Base-by-base conservation (phyloP, 2,113 vertebrate genomes). In the Barbus barbus region DNA sequence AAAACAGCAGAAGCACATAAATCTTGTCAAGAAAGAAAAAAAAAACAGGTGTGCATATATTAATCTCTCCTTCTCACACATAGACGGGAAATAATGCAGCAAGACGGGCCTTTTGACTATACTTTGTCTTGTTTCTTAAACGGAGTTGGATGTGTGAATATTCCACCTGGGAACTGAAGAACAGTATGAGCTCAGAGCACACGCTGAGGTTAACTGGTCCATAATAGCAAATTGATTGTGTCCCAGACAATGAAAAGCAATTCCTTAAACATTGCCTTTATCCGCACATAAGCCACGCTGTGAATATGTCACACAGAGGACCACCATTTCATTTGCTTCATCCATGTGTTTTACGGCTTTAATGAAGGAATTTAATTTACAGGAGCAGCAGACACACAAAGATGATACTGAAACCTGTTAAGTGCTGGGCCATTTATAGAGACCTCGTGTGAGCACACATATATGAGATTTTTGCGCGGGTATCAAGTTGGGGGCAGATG, bases 141-240 rank as follows among this genome's bases (percentile, higher is more conserved):
- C 48, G 26, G 77, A 73, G 72, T 53, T 78, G 28, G 41, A 84
- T 79, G 72, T 74, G 75, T 58, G 82, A 83, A 78, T 82, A 48
- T 60, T 86, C 74, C 86, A 85, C 80, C 84, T 81, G 85, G 83
- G 84, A 82, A 48, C 48, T 78, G 16, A 33, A 22, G 16, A 44
- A 38, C 79, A 72, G 41, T 38, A 75, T 81, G 71, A 83, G 82
- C 77, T 84, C 79, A 46, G 61, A 28, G 81, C 83, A 48, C 83
- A 82, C 33, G 61, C 67, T 67, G 73, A 84, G 78, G 86, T 85
- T 89, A 88, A 87, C 87, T 61, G 78, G 81, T 83, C 85, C 83
- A 82, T 88, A 90, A 89, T 85, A 71, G 75, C 72, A 74, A 84
- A 86, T 85, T 85, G 88, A 90, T 89, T 88, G 86, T 86, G 88